These are phyloP conservation scores for Drosophila takahashii DNA, from an alignment of 1,140 invertebrate genomes.

Conservation along the genomic window DNA sequence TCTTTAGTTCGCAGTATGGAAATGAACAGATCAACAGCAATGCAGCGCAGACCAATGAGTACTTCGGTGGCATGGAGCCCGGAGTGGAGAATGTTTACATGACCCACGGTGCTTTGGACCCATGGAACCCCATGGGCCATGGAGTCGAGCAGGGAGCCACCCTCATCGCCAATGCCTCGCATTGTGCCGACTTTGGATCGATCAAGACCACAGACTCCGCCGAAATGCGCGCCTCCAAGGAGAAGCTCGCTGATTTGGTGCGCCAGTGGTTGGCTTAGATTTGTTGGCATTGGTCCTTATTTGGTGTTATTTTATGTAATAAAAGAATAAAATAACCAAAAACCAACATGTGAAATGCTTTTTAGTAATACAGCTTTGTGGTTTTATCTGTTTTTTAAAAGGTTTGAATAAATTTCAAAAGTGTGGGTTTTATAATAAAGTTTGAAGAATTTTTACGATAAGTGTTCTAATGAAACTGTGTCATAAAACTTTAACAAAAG, in stretches of 20 bases:
- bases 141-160: constrained; percentile 86
- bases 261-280: constrained; percentile 86
- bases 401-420: not conserved
- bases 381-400: too few species aligned
- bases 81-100: constrained; percentile 87
- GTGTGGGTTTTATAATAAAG: too few species aligned
- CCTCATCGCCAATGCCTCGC: constrained; percentile 85
- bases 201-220: constrained; percentile 85
- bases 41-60: constrained; percentile 86
- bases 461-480: too few species aligned
- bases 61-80: constrained; percentile 87
- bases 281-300: not conserved
- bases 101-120: constrained; percentile 87
- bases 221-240: constrained; percentile 87
- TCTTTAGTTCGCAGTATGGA: constrained; percentile 87
- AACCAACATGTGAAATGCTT: not conserved
- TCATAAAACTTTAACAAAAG: too few species aligned
- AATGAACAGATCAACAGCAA: constrained; percentile 85
- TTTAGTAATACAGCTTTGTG: too few species aligned
- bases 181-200: constrained; percentile 90
- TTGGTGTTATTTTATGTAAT: constrained; percentile 19
- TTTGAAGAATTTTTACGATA: too few species aligned
- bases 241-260: constrained; percentile 86
- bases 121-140: constrained; percentile 88
- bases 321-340: constrained; percentile 2